Base-by-base conservation (phyloP, 2,797 vertebrate genomes). In the Avahi laniger region DNA sequence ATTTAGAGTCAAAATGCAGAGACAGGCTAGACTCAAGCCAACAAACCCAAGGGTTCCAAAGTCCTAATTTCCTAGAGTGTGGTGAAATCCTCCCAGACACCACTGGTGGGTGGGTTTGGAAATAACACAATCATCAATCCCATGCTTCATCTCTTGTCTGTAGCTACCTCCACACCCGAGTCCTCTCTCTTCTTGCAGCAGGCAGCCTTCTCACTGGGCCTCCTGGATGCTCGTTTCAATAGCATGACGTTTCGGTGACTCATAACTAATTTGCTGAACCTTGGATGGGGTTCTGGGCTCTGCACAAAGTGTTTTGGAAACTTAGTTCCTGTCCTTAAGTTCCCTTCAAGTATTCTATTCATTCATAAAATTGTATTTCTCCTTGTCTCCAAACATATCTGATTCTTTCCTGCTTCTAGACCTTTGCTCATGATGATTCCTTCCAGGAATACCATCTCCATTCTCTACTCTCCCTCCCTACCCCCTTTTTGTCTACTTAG, bases 221-320 rank as follows among this genome's bases (percentile, higher is more conserved):
- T 83, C 76, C 70, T 12, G 15, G 84, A 50, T 35, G n/a, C 14
- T 76, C 81, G 1, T 20, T 80, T 88, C 85, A 70, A 43, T 59
- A 92, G 81, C 17, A 46, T 84, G 65, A 28, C 73, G 46, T 5
- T 24, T 30, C 48, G 1, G 33, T 88, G 87, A 96, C 90, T 94
- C 96, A 95, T 8, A 88, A 43, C 81, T 91, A 78, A 79, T 94
- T 95, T 90, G 87, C 72, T 75, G 65, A 94, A 81, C 33, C n/a
- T 48, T 95, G 75, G 63, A 67, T 80, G 54, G 72, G 69, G n/a
- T 87, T 86, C 89, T 87, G 83, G 48, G 46, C 81, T 94, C 75
- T 63, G 63, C 38, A 82, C 22, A 82, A 63, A 84, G 33, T 82
- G 35, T 95, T 89, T 89, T 48, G 43, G 59, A 96, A 86, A 75